These are phyloP conservation scores for Rhinophrynus dorsalis DNA, from an alignment of 2,797 vertebrate genomes.

Conservation along the genomic window DNA sequence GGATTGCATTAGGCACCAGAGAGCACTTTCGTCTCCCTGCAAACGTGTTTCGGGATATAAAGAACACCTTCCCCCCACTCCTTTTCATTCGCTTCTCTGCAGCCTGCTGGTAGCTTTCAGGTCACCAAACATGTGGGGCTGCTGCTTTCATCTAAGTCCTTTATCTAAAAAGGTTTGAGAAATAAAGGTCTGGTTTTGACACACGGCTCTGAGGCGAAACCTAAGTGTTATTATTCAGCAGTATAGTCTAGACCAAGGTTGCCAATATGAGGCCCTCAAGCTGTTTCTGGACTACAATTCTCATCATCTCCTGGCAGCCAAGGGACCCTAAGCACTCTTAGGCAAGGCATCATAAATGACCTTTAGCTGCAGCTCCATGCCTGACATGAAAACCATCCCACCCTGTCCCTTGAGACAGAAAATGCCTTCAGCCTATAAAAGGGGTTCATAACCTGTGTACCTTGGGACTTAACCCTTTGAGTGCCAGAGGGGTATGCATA, in stretches of 20 bases:
- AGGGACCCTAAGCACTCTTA: no score
- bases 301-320: no score
- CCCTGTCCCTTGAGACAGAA: no score
- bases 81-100: slow-evolving; percentile 3
- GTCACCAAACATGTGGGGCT: slow-evolving; percentile 29
- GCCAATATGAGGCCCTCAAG: no score
- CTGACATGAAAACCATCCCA: no score
- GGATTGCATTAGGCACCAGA: slow-evolving; percentile 48
- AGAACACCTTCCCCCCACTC: slow-evolving; percentile 22
- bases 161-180: slow-evolving; percentile 21
- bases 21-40: slow-evolving; percentile 40
- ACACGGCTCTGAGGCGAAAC: slow-evolving; percentile 13
- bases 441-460: no score
- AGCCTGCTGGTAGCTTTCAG: slow-evolving; percentile 15
- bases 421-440: no score
- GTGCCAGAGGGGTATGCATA: no score
- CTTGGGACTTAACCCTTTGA: no score
- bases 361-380: no score
- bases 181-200: slow-evolving; percentile 27
- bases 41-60: slow-evolving; percentile 41
- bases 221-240: background rate
- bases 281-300: no score
- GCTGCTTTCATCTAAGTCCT: slow-evolving; percentile 32
- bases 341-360: no score
- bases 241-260: background rate